Evolutionary conservation across 2,888 invertebrate species (phyloP).

Genomic region (Julus scandinavius): DNA sequence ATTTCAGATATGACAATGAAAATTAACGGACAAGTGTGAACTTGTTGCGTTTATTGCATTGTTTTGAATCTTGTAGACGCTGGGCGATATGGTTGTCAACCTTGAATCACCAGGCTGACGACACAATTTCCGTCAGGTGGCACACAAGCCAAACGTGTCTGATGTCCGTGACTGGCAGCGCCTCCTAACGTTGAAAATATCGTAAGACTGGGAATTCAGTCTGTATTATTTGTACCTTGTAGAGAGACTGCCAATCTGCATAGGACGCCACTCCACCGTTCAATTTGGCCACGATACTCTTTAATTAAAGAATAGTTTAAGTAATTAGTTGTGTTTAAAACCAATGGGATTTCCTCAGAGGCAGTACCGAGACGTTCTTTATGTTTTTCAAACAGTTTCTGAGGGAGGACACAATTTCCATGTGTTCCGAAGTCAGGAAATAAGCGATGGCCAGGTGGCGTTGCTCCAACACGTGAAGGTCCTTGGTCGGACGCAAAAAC

Average conservation of each 20-base stretch:
- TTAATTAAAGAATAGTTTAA: slow-evolving; percentile 60
- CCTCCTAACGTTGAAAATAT: too few species aligned
- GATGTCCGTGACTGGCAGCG: too few species aligned
- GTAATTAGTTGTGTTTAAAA: neutral
- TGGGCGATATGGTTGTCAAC: too few species aligned
- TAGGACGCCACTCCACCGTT: slow-evolving; percentile 73
- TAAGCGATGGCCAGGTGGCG: slow-evolving; percentile 78
- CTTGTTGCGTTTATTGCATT: too few species aligned
- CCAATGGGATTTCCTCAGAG: neutral
- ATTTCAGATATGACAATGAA: neutral
- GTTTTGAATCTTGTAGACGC: too few species aligned
- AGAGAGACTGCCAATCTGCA: slow-evolving; percentile 77
- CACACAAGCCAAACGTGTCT: neutral
- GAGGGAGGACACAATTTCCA: slow-evolving; percentile 73
- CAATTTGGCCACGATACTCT: slow-evolving; percentile 75
- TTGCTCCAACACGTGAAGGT: slow-evolving; percentile 71
- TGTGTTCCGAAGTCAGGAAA: slow-evolving; percentile 74
- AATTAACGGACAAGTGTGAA: slow-evolving; percentile 30
- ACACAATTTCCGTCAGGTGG: neutral
- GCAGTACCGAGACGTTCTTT: slow-evolving; percentile 72
- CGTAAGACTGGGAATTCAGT: neutral
- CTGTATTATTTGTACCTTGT: slow-evolving; percentile 70
- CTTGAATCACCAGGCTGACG: neutral
- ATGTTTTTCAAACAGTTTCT: slow-evolving; percentile 73
- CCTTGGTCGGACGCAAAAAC: slow-evolving; percentile 77